phyloP scores from a whole-genome alignment of 2,797 vertebrate genomes.

The Trichosurus vulpecula region DNA sequence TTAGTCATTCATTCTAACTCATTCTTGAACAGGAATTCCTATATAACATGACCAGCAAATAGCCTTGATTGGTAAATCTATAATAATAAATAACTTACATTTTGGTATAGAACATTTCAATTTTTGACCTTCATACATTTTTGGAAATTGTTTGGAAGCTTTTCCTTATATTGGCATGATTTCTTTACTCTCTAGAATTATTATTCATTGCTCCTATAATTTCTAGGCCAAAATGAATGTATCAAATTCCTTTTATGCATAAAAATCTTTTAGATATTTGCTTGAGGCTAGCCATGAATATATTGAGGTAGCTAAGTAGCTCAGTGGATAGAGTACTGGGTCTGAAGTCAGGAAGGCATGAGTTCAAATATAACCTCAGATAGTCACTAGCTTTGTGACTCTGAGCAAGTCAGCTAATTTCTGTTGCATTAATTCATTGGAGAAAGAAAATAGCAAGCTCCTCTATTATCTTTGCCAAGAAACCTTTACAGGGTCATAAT shows the following conservation, averaged over 20 bases:
- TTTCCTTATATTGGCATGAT: not conserved
- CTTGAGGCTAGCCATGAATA: not conserved
- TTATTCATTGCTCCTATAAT: not conserved
- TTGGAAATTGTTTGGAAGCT: not conserved
- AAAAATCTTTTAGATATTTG: not conserved
- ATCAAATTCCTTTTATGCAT: not conserved
- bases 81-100: not conserved
- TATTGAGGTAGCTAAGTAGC: not conserved
- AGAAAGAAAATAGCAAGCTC: not conserved
- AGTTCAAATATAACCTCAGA: not conserved
- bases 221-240: not conserved
- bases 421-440: not conserved
- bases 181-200: not conserved
- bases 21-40: not conserved
- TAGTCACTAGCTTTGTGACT: not conserved
- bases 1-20: not conserved
- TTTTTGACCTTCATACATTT: not conserved
- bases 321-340: not conserved
- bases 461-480: not conserved
- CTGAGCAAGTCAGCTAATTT: not conserved
- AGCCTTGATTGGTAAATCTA: no score
- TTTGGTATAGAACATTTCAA: not conserved
- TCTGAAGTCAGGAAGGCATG: not conserved
- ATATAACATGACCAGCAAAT: not conserved
- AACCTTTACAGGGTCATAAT: not conserved